Evolutionary conservation across 1,140 invertebrate species (phyloP), one percentile per base, ranked within the genome.

Genomic region (Agraylea sexmaculata): DNA sequence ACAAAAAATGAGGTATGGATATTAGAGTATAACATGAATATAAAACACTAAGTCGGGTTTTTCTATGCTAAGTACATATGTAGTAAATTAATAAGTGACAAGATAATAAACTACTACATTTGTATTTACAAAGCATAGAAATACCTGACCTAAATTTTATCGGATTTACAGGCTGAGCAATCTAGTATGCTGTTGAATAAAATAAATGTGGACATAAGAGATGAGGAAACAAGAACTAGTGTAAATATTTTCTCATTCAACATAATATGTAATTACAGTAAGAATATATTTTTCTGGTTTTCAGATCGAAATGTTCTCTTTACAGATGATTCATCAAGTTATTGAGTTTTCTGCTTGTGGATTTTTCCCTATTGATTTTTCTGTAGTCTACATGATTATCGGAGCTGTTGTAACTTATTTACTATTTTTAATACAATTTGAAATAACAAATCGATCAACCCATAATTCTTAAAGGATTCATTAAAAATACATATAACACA

Each of bases 261-360:
- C n/a, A n/a, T n/a, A n/a, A n/a, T n/a, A n/a, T n/a, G n/a, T n/a
- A n/a, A n/a, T n/a, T n/a, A n/a, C n/a, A n/a, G n/a, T n/a, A n/a
- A n/a, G n/a, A n/a, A n/a, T n/a, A n/a, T n/a, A n/a, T n/a, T n/a
- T n/a, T n/a, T n/a, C n/a, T n/a, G n/a, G n/a, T 25, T 55, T 56
- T 11, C 43, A 59, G 55, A 21, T 59, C 3, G 47, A 55, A 45
- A 49, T 50, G 35, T 59, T 58, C 41, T 56, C 53, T 2, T 28
- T 57, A 13, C 57, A 58, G 47, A 49, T 59, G 48, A 40, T 55
- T 12, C 55, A 59, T 31, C 52, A 53, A 25, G 52, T 53, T 32
- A 43, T 60, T 2, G 40, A 58, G 32, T 60, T 60, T 44, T 51
- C 55, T 8, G 56, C 55, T 16, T 53, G 56, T 38, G 55, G 58